Percentiles rank a stretch among this genome's conserved stretches.
These are phyloP conservation scores for Prosapia bicincta DNA, from an alignment of 2,888 invertebrate genomes.

Conservation along the genomic window DNA sequence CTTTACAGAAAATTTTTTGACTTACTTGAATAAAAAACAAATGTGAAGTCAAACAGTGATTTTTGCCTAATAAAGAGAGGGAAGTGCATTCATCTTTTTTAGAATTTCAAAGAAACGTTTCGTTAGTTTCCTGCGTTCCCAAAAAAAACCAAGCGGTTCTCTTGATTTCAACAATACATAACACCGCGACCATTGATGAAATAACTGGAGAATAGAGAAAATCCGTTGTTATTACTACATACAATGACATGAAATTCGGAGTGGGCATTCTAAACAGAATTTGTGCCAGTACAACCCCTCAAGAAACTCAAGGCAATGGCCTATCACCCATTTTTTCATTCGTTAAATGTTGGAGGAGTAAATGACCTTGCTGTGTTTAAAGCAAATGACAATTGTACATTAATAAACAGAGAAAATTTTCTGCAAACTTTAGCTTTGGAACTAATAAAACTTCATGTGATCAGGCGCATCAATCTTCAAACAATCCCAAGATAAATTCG, in stretches of 20 bases:
- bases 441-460: background rate
- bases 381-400: background rate
- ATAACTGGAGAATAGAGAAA: background rate
- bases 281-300: background rate
- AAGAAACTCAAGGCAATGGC: background rate
- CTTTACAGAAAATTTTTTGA: background rate
- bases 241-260: background rate
- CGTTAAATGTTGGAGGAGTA: background rate
- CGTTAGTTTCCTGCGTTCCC: background rate
- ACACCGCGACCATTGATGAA: background rate
- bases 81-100: background rate
- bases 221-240: background rate
- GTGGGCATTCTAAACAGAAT: too few species aligned
- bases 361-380: background rate
- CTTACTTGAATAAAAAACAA: background rate
- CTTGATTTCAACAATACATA: background rate
- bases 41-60: background rate
- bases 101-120: background rate
- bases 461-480: background rate
- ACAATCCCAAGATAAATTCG: background rate
- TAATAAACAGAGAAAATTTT: background rate
- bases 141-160: background rate
- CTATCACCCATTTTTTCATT: background rate
- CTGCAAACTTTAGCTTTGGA: background rate
- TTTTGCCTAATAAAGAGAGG: background rate